Base-by-base conservation (phyloP, 2,797 vertebrate genomes). In the Borostomias antarcticus region DNA sequence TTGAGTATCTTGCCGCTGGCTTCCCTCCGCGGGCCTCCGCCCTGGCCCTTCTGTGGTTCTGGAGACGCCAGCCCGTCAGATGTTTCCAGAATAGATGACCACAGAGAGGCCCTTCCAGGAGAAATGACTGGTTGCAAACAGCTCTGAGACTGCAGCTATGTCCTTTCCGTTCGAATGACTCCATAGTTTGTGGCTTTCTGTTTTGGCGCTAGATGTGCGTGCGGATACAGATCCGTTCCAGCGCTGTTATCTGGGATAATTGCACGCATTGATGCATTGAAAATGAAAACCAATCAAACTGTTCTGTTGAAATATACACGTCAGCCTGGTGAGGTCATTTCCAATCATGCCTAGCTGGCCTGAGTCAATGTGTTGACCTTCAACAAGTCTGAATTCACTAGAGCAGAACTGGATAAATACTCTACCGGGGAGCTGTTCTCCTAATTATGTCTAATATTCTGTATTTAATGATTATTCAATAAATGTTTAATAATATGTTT, bases 21-120 rank as follows among this genome's bases (percentile, higher is more conserved):
- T 26, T n/a, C 58, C 25, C 58, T 23, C 13, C 40, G 13, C n/a
- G 15, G 40, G 40, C 82, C 86, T 68, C 86, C 88, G 77, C 86
- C 86, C 88, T 84, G n/a, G 82, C 83, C 87, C 86, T 91, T 85
- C 76, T 85, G 91, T 86, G 89, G 90, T 83, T 9, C 54, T 63
- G 56, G 66, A 63, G 91, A 88, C 89, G 89, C 91, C 88, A 89
- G 84, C 80, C 79, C 58, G 77, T 80, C 84, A 88, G 83, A 89
- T 90, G 89, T 88, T 88, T 89, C 83, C 64, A 47, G 82, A 83
- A 83, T 73, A 35, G 48, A 77, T 56, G 81, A 83, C 89, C 88
- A 83, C 89, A 85, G 78, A 86, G 83, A 81, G 82, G 77, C 84
- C 68, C 76, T 80, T 57, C 72, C 81, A 88, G 86, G 84, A 78